A percentile compares a stretch with the other conserved stretches of the same genome.
phyloP scores from a whole-genome alignment of 1,140 invertebrate genomes.

The Dreissena polymorpha region DNA sequence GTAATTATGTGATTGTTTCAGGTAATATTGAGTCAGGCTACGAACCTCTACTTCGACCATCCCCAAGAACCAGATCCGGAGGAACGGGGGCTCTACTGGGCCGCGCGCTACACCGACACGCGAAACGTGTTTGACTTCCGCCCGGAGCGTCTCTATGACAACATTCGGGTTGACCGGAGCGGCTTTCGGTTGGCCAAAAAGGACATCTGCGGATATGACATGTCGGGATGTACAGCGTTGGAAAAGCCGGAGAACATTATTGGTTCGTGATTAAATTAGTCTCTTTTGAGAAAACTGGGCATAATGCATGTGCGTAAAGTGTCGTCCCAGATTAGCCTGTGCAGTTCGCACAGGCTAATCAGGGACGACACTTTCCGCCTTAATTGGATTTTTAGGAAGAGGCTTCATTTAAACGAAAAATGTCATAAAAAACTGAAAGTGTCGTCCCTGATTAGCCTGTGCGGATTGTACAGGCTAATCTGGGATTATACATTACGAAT shows the following conservation, averaged over 20 bases:
- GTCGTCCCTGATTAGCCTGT: too few species aligned
- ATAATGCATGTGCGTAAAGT: too few species aligned
- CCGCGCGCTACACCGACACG: conserved; percentile 57
- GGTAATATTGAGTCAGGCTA: conserved; percentile 66
- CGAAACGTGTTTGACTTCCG: conserved; percentile 55
- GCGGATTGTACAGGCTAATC: too few species aligned
- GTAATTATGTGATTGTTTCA: conserved; percentile 21
- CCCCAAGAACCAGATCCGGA: conserved; percentile 67
- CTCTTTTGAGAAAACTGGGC: too few species aligned
- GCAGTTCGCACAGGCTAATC: too few species aligned
- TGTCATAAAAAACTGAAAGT: too few species aligned
- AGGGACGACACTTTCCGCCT: too few species aligned
- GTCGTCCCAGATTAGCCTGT: too few species aligned
- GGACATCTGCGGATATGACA: conserved; percentile 31
- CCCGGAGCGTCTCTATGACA: conserved; percentile 53
- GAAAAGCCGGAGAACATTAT: conserved; percentile 56
- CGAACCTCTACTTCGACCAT: conserved; percentile 67
- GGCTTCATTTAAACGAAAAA: too few species aligned
- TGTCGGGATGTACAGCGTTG: conserved; percentile 46
- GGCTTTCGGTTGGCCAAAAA: conserved; percentile 11
- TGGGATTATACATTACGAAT: too few species aligned
- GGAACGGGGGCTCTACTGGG: conserved; percentile 65
- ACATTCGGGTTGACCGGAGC: conserved; percentile 41
- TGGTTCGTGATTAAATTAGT: conserved; percentile 29
- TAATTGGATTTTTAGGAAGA: too few species aligned